Percentiles rank a stretch among this genome's conserved stretches.
These are phyloP conservation scores for Drosophila imparisetae DNA, from an alignment of 2,888 invertebrate genomes.

Conservation along the genomic window DNA sequence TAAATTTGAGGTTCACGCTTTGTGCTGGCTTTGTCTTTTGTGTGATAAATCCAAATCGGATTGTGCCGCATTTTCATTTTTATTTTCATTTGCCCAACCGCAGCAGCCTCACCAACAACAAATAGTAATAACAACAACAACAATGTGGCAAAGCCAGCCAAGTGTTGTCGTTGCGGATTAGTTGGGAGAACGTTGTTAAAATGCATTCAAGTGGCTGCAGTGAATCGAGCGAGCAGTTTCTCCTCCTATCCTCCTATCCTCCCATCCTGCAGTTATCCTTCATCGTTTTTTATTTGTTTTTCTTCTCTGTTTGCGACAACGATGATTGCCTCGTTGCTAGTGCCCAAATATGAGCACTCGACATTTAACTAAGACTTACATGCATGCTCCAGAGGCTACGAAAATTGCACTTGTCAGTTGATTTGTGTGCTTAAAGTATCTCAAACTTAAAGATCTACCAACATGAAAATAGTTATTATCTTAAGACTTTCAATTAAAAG, in stretches of 20 bases:
- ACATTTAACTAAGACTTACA: not conserved
- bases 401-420: conserved; percentile 29
- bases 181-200: conserved; percentile 57
- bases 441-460: not conserved
- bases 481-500: not conserved
- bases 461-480: not conserved
- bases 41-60: conserved; percentile 59
- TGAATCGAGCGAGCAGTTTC: conserved; percentile 44
- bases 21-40: conserved; percentile 47
- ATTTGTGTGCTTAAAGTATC: not conserved
- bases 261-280: not conserved
- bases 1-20: conserved; percentile 24
- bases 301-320: conserved; percentile 17
- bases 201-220: conserved; percentile 71
- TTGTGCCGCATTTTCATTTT: conserved; percentile 54
- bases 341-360: conserved; percentile 8
- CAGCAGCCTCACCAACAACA: conserved; percentile 19
- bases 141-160: conserved; percentile 43
- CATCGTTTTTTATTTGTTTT: conserved; percentile 17
- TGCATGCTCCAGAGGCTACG: conserved; percentile 14
- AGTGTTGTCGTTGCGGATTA: conserved; percentile 75
- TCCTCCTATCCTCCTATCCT: not conserved
- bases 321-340: conserved; percentile 34
- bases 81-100: conserved; percentile 45
- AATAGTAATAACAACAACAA: conserved; percentile 12